Evolutionary conservation across 2,113 vertebrate species (phyloP), one percentile per base, ranked within the genome.

Genomic region (Bujurquina vittata): DNA sequence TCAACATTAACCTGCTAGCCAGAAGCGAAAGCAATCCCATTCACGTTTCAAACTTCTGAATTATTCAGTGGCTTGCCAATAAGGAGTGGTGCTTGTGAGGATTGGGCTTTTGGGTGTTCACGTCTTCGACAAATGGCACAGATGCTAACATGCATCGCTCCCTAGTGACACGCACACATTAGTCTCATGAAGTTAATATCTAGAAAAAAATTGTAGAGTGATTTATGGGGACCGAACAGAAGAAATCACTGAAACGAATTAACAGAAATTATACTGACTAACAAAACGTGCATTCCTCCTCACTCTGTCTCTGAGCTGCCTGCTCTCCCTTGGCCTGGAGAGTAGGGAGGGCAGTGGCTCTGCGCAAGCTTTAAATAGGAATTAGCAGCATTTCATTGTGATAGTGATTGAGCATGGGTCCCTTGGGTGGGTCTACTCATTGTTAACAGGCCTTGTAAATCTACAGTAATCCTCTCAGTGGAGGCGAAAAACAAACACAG

Each of bases 321-420:
- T 43, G 73, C 52, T 61, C 61, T 88, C 62, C 72, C 67, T 76
- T 3, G 22, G 85, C 79, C 76, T 11, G 56, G 63, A 59, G 87
- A 82, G 84, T 61, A 65, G 80, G 88, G 84, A 87, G 89, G 88
- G 84, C 88, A 88, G 89, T 3, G 90, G 87, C 88, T 88, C 54
- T 78, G 92, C 7, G 59, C 81, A 75, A 82, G 91, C 89, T 91
- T 94, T 93, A 92, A 93, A 95, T 87, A 82, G 93, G 94, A 95
- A 94, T 94, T 94, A 95, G 92, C 89, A 88, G 89, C 63, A 43
- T 94, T 93, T 93, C 87, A 94, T 94, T 93, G 91, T 93, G 90
- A 89, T 89, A 80, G 91, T 93, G 91, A 94, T 93, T 90, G 94
- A 92, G 89, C 83, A 69, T 86, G 89, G 77, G 85, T 94, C 93